A percentile compares a stretch with the other conserved stretches of the same genome.
Evolutionary conservation across 2,113 vertebrate species (phyloP).

Genomic region (Anthoscopus minutus): DNA sequence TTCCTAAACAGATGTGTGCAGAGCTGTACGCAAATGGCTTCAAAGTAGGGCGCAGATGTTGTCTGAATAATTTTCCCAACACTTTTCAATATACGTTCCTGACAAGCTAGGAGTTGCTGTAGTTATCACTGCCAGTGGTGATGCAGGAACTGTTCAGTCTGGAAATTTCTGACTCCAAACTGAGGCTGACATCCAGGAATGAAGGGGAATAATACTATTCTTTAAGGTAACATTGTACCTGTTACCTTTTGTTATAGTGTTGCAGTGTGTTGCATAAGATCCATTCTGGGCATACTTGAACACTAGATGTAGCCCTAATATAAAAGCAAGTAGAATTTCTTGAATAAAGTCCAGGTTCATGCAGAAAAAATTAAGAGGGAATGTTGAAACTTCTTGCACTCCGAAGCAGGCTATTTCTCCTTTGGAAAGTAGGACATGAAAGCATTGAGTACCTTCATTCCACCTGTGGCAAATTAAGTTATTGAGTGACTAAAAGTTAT

Average conservation of each 20-base stretch:
- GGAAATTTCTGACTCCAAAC: not conserved
- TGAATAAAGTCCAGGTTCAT: not conserved
- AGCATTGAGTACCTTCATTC: not conserved
- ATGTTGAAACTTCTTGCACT: not conserved
- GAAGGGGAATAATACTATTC: not conserved
- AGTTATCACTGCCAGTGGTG: not conserved
- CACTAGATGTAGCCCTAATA: not conserved
- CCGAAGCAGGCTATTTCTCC: not conserved
- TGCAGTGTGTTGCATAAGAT: too few relatives aligned
- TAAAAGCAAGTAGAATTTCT: not conserved
- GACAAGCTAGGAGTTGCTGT: not conserved
- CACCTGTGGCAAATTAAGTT: not conserved
- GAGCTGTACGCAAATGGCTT: not conserved
- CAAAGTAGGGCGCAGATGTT: constrained; percentile 53
- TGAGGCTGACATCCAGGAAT: not conserved
- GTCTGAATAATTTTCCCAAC: constrained; percentile 15
- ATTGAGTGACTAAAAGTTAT: not conserved
- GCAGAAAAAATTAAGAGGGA: not conserved
- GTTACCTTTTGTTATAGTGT: not conserved
- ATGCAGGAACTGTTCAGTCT: not conserved
- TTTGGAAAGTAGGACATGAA: not conserved
- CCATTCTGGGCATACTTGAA: not conserved
- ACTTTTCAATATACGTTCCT: not conserved
- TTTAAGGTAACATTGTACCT: not conserved
- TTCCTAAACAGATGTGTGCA: constrained; percentile 37